Percentiles rank a stretch among this genome's conserved stretches.
Evolutionary conservation across 2,797 vertebrate genomes (phyloP).

Genomic region (Chloroceryle amazona): DNA sequence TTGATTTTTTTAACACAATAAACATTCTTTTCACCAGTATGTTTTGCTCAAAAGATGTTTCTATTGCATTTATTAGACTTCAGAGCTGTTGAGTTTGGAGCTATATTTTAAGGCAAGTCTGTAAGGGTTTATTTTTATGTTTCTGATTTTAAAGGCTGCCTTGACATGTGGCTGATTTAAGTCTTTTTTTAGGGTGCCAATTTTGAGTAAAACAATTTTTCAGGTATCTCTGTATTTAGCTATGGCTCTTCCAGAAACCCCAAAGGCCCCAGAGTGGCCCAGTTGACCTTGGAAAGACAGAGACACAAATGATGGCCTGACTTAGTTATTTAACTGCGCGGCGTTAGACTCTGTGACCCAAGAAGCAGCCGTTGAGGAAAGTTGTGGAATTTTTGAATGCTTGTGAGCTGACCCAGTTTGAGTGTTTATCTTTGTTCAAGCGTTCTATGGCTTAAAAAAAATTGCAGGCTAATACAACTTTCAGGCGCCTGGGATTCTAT

Average conservation of each 20-base stretch:
- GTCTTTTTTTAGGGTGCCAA: background rate
- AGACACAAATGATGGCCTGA: background rate
- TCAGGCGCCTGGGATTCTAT: background rate
- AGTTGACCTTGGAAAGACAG: background rate
- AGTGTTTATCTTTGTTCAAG: background rate
- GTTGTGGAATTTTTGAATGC: background rate
- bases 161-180: background rate
- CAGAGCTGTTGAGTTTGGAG: slow-evolving; percentile 16
- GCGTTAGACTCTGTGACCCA: background rate
- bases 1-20: slow-evolving; percentile 58
- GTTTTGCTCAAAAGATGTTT: slow-evolving; percentile 60
- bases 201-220: background rate
- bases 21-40: slow-evolving; percentile 16
- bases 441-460: background rate
- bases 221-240: background rate
- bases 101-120: slow-evolving; percentile 27
- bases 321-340: background rate
- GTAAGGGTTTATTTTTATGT: slow-evolving; percentile 12
- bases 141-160: slow-evolving; percentile 32
- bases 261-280: background rate
- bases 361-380: background rate
- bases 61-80: slow-evolving; percentile 43
- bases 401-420: background rate
- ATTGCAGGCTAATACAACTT: background rate
- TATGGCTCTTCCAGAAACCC: background rate